A percentile compares a stretch with the other conserved stretches of the same genome.
Evolutionary conservation across 2,113 vertebrate species (phyloP).

Genomic region (Podiceps cristatus): DNA sequence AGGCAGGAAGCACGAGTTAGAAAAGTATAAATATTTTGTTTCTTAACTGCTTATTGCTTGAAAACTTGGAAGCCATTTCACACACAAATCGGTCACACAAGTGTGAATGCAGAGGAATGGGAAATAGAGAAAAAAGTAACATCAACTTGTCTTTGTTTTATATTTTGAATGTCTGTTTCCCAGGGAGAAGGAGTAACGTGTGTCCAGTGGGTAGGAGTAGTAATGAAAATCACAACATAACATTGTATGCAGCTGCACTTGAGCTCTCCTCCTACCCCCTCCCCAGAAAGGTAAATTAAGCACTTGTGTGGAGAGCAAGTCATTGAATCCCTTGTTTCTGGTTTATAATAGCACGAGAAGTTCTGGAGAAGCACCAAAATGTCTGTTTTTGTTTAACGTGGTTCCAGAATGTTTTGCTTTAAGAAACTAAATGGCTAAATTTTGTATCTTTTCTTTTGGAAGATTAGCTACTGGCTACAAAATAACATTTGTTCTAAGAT

Average conservation of each 20-base stretch:
- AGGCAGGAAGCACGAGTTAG: conserved; percentile 74
- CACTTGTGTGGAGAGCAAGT: not conserved
- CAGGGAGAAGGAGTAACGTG: not conserved
- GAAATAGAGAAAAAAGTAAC: conserved; percentile 42
- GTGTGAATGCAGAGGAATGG: conserved; percentile 30
- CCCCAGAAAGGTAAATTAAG: not conserved
- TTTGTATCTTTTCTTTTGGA: conserved; percentile 31
- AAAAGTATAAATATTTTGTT: conserved; percentile 82
- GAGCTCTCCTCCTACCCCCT: not conserved
- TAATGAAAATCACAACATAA: not conserved
- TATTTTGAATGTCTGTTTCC: not conserved
- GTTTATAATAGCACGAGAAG: conserved; percentile 22
- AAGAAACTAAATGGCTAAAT: conserved; percentile 43
- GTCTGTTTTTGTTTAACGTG: not conserved
- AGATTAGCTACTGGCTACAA: not conserved
- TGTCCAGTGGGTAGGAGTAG: not conserved
- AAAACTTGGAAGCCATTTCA: conserved; percentile 75
- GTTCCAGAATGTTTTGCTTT: conserved; percentile 39
- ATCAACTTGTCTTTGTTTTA: not conserved
- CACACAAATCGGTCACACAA: conserved; percentile 57
- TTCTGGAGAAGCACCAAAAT: not conserved
- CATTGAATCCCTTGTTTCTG: not conserved
- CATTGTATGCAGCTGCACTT: not conserved
- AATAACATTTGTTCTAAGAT: not conserved
- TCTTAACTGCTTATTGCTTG: conserved; percentile 74